Conservation (phyloP, 2,888 invertebrate species). For the Cerceris rybyensis region DNA sequence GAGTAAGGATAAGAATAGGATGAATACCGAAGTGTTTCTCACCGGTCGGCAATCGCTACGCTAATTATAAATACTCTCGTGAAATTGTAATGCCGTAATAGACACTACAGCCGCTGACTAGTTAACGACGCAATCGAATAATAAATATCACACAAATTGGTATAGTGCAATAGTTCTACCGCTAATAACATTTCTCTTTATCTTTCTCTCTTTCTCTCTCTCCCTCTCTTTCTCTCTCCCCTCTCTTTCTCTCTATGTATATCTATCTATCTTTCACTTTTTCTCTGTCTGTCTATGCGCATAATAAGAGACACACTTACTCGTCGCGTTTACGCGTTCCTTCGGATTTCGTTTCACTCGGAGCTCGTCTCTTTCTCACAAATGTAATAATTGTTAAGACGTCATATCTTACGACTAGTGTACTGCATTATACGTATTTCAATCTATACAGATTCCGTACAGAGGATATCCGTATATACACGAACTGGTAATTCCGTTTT, state of each 20-base stretch:
- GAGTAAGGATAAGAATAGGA: background rate
- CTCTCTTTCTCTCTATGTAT: no score
- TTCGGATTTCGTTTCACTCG: conserved; percentile 6
- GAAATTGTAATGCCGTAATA: conserved; percentile 11
- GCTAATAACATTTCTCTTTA: conserved; percentile 22
- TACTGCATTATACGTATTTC: conserved; percentile 12
- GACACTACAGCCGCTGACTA: conserved; percentile 27
- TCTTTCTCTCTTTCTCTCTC: no score
- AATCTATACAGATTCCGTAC: background rate
- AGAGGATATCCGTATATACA: conserved; percentile 6
- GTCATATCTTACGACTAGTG: conserved; percentile 14
- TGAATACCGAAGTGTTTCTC: background rate
- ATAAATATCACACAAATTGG: conserved; percentile 51
- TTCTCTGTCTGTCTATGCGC: conserved; percentile 1
- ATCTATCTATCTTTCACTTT: no score
- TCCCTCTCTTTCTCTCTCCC: no score
- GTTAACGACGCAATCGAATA: conserved; percentile 21
- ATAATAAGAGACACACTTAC: conserved; percentile 21
- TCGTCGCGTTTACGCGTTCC: background rate
- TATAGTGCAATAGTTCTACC: conserved; percentile 61
- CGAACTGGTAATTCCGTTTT: conserved; percentile 17
- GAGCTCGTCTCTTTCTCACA: background rate
- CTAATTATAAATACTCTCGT: conserved; percentile 18
- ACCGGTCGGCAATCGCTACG: conserved; percentile 14
- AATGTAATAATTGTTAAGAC: conserved; percentile 8